Evolutionary conservation across 1,140 invertebrate genomes (phyloP).

Genomic region (Eueides isabella): DNA sequence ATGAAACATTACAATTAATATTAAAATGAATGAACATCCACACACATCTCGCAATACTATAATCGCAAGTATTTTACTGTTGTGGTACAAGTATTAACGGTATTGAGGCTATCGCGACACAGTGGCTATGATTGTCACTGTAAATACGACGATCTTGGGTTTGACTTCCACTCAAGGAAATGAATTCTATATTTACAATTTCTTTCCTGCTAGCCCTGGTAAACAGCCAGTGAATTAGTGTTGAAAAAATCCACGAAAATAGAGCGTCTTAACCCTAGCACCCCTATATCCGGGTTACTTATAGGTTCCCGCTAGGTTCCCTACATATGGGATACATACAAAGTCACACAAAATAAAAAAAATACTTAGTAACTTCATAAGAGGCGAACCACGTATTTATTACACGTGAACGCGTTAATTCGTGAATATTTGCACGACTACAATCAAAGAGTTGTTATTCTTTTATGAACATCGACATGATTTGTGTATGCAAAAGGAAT

Average conservation of each 20-base stretch:
- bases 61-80: not conserved
- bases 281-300: too few species aligned
- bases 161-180: too few species aligned
- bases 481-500: slow-evolving; percentile 4
- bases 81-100: not conserved
- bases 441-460: slow-evolving; percentile 46
- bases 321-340: too few species aligned
- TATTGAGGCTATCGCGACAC: not conserved
- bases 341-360: too few species aligned
- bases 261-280: too few species aligned
- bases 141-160: too few species aligned
- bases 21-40: not conserved
- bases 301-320: too few species aligned
- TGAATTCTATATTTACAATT: too few species aligned
- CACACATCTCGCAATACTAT: not conserved
- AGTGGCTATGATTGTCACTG: not conserved
- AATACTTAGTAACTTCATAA: not conserved
- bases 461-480: slow-evolving; percentile 7
- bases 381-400: slow-evolving; percentile 14
- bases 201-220: too few species aligned
- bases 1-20: not conserved
- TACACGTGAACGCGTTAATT: slow-evolving; percentile 31
- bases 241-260: too few species aligned
- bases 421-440: slow-evolving; percentile 64
- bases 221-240: too few species aligned